phyloP scores from a whole-genome alignment of 1,140 invertebrate species.

The Drosophila melanogaster region Release_6_plus_ISO1_MT NT_037436.4:5097001-5097500 shows the following conservation, averaged over 20 bases:
- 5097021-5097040: neutral
- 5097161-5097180: slow-evolving; percentile 28
- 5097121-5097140: slow-evolving; percentile 19
- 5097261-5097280: slow-evolving; percentile 1
- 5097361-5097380: slow-evolving; percentile 65
- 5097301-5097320: slow-evolving; percentile 76
- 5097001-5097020: neutral
- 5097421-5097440: slow-evolving; percentile 3
- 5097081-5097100: slow-evolving; percentile 45
- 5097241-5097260: neutral
- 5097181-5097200: slow-evolving; percentile 26
- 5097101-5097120: slow-evolving; percentile 49
- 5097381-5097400: slow-evolving; percentile 18
- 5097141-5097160: slow-evolving; percentile 28
- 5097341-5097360: slow-evolving; percentile 80
- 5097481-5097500: slow-evolving; percentile 50
- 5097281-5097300: slow-evolving; percentile 54
- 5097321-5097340: slow-evolving; percentile 82
- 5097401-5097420: neutral
- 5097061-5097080: slow-evolving; percentile 55
- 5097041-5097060: slow-evolving; percentile 4
- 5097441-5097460: slow-evolving; percentile 50
- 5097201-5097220: slow-evolving; percentile 13
- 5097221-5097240: neutral
- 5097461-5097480: slow-evolving; percentile 77